Percentiles rank a stretch among this genome's conserved stretches.
Evolutionary conservation across 1,140 invertebrate genomes (phyloP).

Genomic region (Drosophila mayri): DNA sequence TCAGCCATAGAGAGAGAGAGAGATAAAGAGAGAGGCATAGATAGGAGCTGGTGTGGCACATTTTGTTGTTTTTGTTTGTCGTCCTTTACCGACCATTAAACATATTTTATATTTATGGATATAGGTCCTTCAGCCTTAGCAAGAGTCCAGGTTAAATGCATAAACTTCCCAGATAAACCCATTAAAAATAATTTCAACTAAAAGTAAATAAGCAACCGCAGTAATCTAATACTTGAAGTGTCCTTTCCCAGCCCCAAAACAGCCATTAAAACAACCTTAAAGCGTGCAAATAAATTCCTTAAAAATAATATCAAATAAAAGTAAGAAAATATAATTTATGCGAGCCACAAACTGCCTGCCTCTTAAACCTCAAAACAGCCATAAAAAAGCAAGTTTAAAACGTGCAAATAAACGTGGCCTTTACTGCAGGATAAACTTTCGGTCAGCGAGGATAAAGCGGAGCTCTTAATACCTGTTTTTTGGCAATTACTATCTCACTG

Average conservation of each 20-base stretch:
- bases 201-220: slow-evolving; percentile 50
- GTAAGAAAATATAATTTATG: slow-evolving; percentile 70
- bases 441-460: not conserved
- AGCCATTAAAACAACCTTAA: slow-evolving; percentile 10
- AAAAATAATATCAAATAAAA: slow-evolving; percentile 64
- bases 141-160: slow-evolving; percentile 54
- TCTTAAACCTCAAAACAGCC: slow-evolving; percentile 18
- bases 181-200: slow-evolving; percentile 75
- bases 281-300: slow-evolving; percentile 60
- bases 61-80: slow-evolving; percentile 61
- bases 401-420: slow-evolving; percentile 29
- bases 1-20: not conserved
- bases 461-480: slow-evolving; percentile 24
- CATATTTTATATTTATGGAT: slow-evolving; percentile 72
- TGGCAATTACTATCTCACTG: slow-evolving; percentile 37
- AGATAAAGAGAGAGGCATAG: slow-evolving; percentile 9
- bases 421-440: slow-evolving; percentile 17
- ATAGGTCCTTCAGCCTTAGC: slow-evolving; percentile 24
- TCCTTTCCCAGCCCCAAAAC: not conserved
- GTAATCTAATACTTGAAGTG: not conserved
- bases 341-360: slow-evolving; percentile 35
- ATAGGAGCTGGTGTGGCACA: slow-evolving; percentile 50
- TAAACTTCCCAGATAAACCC: slow-evolving; percentile 63
- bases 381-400: slow-evolving; percentile 32
- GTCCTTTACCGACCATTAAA: slow-evolving; percentile 65